A percentile compares a stretch with the other conserved stretches of the same genome.
Conservation (phyloP, 2,888 invertebrate species). For the Limulus polyphemus region DNA sequence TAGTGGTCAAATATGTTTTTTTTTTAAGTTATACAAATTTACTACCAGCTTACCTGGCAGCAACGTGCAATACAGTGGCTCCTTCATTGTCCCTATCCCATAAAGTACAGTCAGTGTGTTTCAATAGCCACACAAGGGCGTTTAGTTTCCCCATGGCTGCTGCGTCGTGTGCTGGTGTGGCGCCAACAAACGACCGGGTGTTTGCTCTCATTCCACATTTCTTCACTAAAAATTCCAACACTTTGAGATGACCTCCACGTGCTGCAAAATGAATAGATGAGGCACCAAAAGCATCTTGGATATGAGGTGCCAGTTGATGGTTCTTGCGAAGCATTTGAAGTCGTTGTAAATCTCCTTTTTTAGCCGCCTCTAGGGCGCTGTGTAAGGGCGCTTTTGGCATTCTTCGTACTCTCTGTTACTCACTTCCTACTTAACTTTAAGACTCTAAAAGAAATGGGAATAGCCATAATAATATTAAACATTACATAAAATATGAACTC, state of each 20-base stretch:
- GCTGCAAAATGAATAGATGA: conserved; percentile 36
- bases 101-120: conserved; percentile 28
- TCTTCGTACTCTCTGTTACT: conserved; percentile 25
- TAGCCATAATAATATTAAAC: no score
- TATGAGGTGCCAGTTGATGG: conserved; percentile 8
- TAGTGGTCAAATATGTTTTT: no score
- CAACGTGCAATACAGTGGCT: conserved; percentile 36
- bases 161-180: conserved; percentile 38
- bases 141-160: conserved; percentile 36
- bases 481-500: no score
- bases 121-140: conserved; percentile 34
- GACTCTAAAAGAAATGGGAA: no score
- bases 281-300: conserved; percentile 32
- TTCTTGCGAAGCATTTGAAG: conserved; percentile 10
- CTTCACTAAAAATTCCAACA: conserved; percentile 32
- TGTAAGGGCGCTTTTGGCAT: conserved; percentile 12
- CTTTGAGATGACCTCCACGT: conserved; percentile 32
- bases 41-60: conserved; percentile 29
- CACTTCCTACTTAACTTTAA: no score
- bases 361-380: conserved; percentile 15
- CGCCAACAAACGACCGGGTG: conserved; percentile 30
- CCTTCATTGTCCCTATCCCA: conserved; percentile 36
- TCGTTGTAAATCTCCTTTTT: conserved; percentile 17
- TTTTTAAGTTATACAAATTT: no score
- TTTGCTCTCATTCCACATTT: conserved; percentile 29